These are phyloP conservation scores for Eugnorisma glareosa DNA, from an alignment of 2,888 invertebrate genomes.

Conservation along the genomic window DNA sequence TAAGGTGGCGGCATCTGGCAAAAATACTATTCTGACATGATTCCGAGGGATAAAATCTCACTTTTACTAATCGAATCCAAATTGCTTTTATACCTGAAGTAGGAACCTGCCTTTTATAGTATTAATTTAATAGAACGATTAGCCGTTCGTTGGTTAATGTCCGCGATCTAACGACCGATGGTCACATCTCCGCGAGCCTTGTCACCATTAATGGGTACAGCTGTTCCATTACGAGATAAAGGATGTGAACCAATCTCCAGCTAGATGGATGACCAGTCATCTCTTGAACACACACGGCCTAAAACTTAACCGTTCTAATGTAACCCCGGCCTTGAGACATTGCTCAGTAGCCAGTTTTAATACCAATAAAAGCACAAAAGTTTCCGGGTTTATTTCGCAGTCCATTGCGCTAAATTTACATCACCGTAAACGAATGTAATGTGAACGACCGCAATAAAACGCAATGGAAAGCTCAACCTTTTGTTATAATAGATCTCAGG, in stretches of 20 bases:
- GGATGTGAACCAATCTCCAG: slow-evolving; percentile 61
- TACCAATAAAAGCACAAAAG: slow-evolving; percentile 60
- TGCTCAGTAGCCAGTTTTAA: slow-evolving; percentile 49
- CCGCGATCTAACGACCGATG: slow-evolving; percentile 41
- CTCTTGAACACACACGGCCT: slow-evolving; percentile 61
- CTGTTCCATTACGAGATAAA: slow-evolving; percentile 70
- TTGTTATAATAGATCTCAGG: slow-evolving; percentile 50
- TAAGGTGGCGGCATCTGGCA: slow-evolving; percentile 33
- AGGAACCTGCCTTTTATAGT: slow-evolving; percentile 6
- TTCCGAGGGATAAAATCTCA: slow-evolving; percentile 39
- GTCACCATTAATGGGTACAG: slow-evolving; percentile 67
- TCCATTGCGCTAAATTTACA: slow-evolving; percentile 67
- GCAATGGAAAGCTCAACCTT: slow-evolving; percentile 62
- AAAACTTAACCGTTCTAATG: slow-evolving; percentile 38
- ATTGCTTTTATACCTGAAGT: slow-evolving; percentile 33
- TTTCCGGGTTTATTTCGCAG: slow-evolving; percentile 64
- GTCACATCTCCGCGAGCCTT: slow-evolving; percentile 51
- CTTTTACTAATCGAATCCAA: slow-evolving; percentile 42
- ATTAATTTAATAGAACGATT: slow-evolving; percentile 33
- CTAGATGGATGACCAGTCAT: slow-evolving; percentile 65
- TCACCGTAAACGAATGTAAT: slow-evolving; percentile 66
- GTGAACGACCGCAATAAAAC: slow-evolving; percentile 62
- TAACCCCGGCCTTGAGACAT: slow-evolving; percentile 38
- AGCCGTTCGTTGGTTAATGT: slow-evolving; percentile 29
- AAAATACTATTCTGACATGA: slow-evolving; percentile 31